Base-by-base conservation (phyloP, 2,888 invertebrate genomes). In the Junonia oenone region DNA sequence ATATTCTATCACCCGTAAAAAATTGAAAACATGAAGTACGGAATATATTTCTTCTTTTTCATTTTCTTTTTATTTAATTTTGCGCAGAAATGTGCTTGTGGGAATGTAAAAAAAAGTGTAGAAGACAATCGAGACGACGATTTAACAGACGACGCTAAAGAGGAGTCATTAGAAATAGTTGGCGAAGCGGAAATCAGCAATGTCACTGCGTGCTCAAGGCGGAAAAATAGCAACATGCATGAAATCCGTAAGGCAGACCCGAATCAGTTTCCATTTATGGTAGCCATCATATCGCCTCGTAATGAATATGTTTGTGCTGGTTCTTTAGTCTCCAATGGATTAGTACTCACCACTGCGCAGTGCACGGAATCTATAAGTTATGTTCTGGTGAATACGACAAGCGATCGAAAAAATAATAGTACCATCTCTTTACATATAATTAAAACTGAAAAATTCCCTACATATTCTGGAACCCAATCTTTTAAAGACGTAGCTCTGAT, bases 261-360 rank as follows among this genome's bases (percentile, higher is more conserved):
- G 26, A 75, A 69, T 33, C 81, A 86, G 58, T 90, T 83, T 66
- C 85, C 89, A 26, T 90, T 87, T 57, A 75, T 89, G 70, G 87
- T 68, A 14, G 81, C 87, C 6, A 61, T 88, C 38, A 81, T 87
- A 81, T 83, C 87, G 11, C 74, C 80, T 40, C 77, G 81, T 62
- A 73, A 84, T 62, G 82, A 83, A 65, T 85, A 81, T 61, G 61
- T 88, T 31, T 90, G 89, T 64, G 72, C 87, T 19, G 89, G 89
- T 38, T 63, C 78, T 26, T 62, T 89, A 17, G 69, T 90, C 6
- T 76, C 85, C 1, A 81, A 84, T 59, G 84, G 87, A 9, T 29
- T 89, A 51, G 69, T 89, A 59, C 66, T 90, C 37, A 90, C 89
- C 6, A 75, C 87, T 19, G 86, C 81, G 35, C 59, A 67, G 46